Conservation (phyloP, 2,888 invertebrate genomes). For the Heliconius ismenius region DNA sequence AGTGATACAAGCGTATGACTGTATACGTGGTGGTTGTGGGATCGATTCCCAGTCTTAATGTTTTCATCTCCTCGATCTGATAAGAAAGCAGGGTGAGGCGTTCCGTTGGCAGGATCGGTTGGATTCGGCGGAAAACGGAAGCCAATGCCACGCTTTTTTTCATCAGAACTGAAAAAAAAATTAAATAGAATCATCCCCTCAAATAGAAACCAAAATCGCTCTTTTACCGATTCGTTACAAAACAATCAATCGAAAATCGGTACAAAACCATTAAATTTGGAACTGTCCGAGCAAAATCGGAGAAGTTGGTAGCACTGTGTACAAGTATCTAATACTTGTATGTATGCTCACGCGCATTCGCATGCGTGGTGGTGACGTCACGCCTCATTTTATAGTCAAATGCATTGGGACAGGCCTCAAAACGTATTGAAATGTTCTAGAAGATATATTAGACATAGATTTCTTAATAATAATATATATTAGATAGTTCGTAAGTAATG, state of each 20-base stretch:
- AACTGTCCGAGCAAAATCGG: background rate
- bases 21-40: too few species aligned
- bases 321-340: slow-evolving; percentile 23
- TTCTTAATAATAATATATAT: background rate
- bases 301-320: background rate
- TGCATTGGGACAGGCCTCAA: slow-evolving; percentile 38
- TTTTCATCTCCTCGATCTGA: background rate
- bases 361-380: slow-evolving; percentile 48
- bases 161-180: too few species aligned
- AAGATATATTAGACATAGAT: slow-evolving; percentile 12
- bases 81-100: background rate
- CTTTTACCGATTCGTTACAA: background rate
- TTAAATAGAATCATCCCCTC: too few species aligned
- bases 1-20: too few species aligned
- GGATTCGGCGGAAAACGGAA: background rate
- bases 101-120: background rate
- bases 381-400: slow-evolving; percentile 46
- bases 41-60: background rate
- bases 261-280: background rate
- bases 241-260: background rate
- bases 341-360: slow-evolving; percentile 43
- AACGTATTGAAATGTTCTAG: slow-evolving; percentile 33
- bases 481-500: background rate
- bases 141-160: too few species aligned
- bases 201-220: too few species aligned